These are phyloP conservation scores for Aradophagus sp. DNA, from an alignment of 1,140 invertebrate genomes.

Conservation along the genomic window DNA sequence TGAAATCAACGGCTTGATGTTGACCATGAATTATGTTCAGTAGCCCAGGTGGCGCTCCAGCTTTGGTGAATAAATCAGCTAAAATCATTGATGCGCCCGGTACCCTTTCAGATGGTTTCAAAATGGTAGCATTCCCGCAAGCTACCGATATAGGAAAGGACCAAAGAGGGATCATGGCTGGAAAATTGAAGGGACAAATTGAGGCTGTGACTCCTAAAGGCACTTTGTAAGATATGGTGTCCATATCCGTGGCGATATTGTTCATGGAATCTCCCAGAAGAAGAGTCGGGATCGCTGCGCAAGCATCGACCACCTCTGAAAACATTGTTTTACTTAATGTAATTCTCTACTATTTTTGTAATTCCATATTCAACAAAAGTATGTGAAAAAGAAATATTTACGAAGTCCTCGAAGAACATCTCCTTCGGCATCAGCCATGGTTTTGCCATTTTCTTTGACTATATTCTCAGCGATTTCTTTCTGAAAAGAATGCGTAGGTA, in stretches of 20 bases:
- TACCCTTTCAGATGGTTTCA: slow-evolving; percentile 97
- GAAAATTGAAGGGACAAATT: slow-evolving; percentile 96
- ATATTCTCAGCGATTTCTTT: slow-evolving; percentile 93
- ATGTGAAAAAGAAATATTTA: slow-evolving; percentile 77
- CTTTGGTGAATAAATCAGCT: slow-evolving; percentile 90
- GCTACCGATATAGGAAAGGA: slow-evolving; percentile 97
- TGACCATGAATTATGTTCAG: slow-evolving; percentile 98
- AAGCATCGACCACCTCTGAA: slow-evolving; percentile 96
- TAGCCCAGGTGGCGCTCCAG: slow-evolving; percentile 94
- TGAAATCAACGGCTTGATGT: slow-evolving; percentile 95
- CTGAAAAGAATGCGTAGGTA: slow-evolving; percentile 59
- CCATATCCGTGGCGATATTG: slow-evolving; percentile 95
- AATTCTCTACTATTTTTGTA: no score
- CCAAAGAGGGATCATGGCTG: slow-evolving; percentile 99
- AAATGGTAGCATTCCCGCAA: slow-evolving; percentile 87
- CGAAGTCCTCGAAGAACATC: slow-evolving; percentile 97
- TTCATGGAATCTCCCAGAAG: slow-evolving; percentile 94
- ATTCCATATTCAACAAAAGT: no score
- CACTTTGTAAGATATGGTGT: slow-evolving; percentile 90
- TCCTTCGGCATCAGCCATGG: slow-evolving; percentile 96
- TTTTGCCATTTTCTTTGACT: slow-evolving; percentile 98
- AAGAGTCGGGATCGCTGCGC: slow-evolving; percentile 92
- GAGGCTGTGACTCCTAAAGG: slow-evolving; percentile 91
- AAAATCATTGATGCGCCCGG: slow-evolving; percentile 97
- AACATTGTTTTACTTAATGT: no score